A percentile compares a stretch with the other conserved stretches of the same genome.
phyloP scores from a whole-genome alignment of 1,140 invertebrate genomes.

The Subanguina moxae region DNA sequence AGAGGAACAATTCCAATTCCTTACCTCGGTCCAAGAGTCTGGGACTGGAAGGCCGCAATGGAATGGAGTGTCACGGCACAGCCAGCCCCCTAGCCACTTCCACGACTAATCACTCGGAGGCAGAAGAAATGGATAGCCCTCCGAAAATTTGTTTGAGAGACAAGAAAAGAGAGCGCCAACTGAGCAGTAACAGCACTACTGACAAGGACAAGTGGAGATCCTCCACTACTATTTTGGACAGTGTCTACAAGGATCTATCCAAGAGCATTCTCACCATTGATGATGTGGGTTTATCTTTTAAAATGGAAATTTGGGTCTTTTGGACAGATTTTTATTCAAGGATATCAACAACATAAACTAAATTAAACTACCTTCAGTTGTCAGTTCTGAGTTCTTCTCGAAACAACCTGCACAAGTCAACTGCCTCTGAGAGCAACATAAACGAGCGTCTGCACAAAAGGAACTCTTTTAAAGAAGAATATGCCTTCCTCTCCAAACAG shows the following conservation, averaged over 20 bases:
- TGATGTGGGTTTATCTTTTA: conserved; percentile 31
- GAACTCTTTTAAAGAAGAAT: not conserved
- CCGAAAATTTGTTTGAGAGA: conserved; percentile 49
- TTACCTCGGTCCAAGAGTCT: conserved; percentile 28
- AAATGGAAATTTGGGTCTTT: not conserved
- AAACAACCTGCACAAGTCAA: conserved; percentile 31
- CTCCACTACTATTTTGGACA: conserved; percentile 53
- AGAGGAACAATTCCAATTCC: conserved; percentile 10
- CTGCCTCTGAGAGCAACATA: conserved; percentile 14
- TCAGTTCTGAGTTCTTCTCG: conserved; percentile 26
- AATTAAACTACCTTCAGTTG: conserved; percentile 18
- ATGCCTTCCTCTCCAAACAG: not conserved
- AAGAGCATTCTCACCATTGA: conserved; percentile 57
- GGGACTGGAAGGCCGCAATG: not conserved
- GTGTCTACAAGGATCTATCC: conserved; percentile 51
- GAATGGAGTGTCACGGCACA: not conserved
- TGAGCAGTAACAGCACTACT: not conserved
- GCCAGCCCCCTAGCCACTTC: not conserved
- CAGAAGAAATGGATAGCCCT: not conserved
- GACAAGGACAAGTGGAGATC: conserved; percentile 53
- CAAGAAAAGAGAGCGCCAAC: conserved; percentile 48
- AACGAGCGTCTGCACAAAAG: not conserved
- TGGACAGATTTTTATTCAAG: not conserved
- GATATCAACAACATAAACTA: not conserved
- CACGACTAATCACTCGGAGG: not conserved